Evolutionary conservation across 2,888 invertebrate genomes (phyloP).

Genomic region (Spisula solida): DNA sequence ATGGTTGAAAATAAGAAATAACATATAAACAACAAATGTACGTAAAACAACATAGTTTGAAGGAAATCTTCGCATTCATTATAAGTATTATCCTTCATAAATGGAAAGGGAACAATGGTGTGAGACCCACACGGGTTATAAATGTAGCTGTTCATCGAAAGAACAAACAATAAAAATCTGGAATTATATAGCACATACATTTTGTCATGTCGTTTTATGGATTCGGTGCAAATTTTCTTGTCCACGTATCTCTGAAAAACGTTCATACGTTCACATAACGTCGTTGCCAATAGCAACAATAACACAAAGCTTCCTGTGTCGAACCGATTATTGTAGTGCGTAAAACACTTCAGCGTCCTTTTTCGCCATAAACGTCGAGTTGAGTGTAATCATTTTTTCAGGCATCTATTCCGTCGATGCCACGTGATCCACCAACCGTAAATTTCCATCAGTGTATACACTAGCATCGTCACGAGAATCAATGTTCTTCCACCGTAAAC

Average conservation of each 20-base stretch:
- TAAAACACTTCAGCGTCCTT: conserved; percentile 42
- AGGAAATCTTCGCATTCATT: conserved; percentile 36
- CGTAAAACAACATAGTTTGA: conserved; percentile 45
- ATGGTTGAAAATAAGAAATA: conserved; percentile 23
- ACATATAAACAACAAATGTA: conserved; percentile 45
- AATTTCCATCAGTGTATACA: neutral
- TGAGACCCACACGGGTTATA: conserved; percentile 18
- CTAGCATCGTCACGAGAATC: conserved; percentile 12
- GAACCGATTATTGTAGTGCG: conserved; percentile 37
- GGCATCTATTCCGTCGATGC: neutral
- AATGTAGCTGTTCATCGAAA: conserved; percentile 33
- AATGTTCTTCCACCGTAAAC: neutral
- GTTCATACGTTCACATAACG: conserved; percentile 17
- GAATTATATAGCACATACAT: conserved; percentile 43
- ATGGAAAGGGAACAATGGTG: conserved; percentile 34
- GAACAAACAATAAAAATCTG: conserved; percentile 3
- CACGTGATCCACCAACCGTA: neutral
- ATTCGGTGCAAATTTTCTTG: conserved; percentile 18
- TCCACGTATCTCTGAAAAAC: conserved; percentile 35
- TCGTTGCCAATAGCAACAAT: conserved; percentile 23
- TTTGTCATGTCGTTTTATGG: neutral
- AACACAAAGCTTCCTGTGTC: conserved; percentile 29
- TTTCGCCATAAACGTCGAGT: conserved; percentile 28
- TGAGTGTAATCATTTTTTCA: neutral
- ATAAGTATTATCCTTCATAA: conserved; percentile 5